A percentile compares a stretch with the other conserved stretches of the same genome.
Conservation (phyloP, 2,797 vertebrate species). For the Sebastes vulpes region DNA sequence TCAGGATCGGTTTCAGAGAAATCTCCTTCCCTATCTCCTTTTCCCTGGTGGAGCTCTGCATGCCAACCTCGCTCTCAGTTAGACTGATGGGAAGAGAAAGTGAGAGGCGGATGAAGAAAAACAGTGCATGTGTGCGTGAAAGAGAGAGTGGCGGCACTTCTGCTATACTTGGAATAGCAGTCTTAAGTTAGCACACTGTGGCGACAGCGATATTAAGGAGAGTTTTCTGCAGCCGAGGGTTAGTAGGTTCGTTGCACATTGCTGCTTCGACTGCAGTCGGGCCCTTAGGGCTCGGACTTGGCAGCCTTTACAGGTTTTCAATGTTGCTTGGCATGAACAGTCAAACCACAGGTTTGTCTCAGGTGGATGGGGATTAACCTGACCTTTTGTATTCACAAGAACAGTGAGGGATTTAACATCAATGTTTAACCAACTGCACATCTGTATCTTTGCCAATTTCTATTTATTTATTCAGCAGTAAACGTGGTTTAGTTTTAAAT, state of each 20-base stretch:
- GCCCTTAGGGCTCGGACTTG: conserved; percentile 34
- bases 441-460: neutral
- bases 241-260: conserved; percentile 58
- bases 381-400: conserved; percentile 63
- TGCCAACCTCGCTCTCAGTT: conserved; percentile 22
- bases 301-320: conserved; percentile 29
- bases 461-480: neutral
- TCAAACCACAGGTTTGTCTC: conserved; percentile 59
- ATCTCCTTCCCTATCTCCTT: conserved; percentile 39
- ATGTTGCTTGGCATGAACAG: conserved; percentile 48
- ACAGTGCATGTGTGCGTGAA: neutral
- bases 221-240: conserved; percentile 27
- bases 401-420: conserved; percentile 16
- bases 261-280: conserved; percentile 3
- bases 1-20: conserved; percentile 46
- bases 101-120: conserved; percentile 44
- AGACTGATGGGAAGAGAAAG: conserved; percentile 38
- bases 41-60: conserved; percentile 19
- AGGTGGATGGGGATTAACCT: conserved; percentile 56
- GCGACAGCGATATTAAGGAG: conserved; percentile 28
- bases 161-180: conserved; percentile 35
- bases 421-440: neutral
- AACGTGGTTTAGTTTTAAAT: neutral
- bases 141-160: neutral
- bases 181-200: conserved; percentile 20